Evolutionary conservation across 2,888 invertebrate species (phyloP).

Genomic region (Diadromus collaris): DNA sequence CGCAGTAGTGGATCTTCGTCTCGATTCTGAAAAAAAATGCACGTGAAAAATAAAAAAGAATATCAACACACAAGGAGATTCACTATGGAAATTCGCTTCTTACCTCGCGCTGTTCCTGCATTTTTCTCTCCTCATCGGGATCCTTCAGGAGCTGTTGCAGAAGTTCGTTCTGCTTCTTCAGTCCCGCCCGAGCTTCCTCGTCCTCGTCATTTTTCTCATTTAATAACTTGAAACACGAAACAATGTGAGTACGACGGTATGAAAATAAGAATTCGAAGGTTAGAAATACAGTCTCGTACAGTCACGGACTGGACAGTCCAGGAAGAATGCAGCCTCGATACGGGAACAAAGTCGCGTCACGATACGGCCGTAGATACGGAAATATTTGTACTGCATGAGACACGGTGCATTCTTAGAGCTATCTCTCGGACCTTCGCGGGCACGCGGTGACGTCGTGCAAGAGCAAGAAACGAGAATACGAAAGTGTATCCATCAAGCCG

Average conservation of each 20-base stretch:
- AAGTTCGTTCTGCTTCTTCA: constrained; percentile 84
- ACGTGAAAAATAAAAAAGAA: background rate
- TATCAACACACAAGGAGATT: background rate
- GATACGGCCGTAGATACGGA: constrained; percentile 15
- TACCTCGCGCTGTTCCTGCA: constrained; percentile 76
- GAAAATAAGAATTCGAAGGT: background rate
- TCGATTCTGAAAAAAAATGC: constrained; percentile 74
- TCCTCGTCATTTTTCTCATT: constrained; percentile 92
- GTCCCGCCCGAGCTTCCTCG: constrained; percentile 83
- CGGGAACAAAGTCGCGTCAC: constrained; percentile 18
- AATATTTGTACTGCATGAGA: constrained; percentile 15
- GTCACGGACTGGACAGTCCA: background rate
- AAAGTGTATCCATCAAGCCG: constrained; percentile 33
- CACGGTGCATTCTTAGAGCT: constrained; percentile 12
- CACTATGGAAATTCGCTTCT: background rate
- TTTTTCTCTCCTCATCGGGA: constrained; percentile 80
- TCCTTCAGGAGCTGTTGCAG: constrained; percentile 84
- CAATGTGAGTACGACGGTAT: constrained; percentile 21
- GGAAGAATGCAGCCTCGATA: constrained; percentile 2
- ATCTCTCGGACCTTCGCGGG: constrained; percentile 35
- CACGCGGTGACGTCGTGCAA: constrained; percentile 38
- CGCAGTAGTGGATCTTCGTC: constrained; percentile 82
- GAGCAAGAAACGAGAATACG: constrained; percentile 21
- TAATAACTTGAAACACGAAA: constrained; percentile 83
- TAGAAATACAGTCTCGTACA: background rate